These are phyloP conservation scores for Oceanodroma tethys DNA, from an alignment of 2,113 vertebrate species.

Conservation along the genomic window DNA sequence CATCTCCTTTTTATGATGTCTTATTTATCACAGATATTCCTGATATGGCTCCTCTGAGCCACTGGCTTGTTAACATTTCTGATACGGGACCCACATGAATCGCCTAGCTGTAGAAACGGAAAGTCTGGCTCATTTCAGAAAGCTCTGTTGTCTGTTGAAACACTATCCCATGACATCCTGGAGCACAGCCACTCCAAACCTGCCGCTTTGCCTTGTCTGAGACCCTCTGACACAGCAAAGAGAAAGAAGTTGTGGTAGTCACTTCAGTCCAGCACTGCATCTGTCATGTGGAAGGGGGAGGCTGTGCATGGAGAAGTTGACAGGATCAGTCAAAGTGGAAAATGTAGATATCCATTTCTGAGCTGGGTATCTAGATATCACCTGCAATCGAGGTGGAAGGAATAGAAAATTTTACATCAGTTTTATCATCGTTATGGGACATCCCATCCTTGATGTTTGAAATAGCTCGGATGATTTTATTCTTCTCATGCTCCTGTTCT, in stretches of 20 bases:
- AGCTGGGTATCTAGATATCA: not conserved
- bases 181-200: not conserved
- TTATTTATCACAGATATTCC: constrained; percentile 50
- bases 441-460: not conserved
- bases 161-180: not conserved
- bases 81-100: not conserved
- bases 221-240: not conserved
- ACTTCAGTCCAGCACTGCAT: not conserved
- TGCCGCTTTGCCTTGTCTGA: not conserved
- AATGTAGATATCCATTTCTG: not conserved
- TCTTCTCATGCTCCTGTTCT: not conserved
- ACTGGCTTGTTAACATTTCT: not conserved
- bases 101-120: not conserved
- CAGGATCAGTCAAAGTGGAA: not conserved
- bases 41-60: not conserved
- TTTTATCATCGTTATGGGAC: not conserved
- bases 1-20: constrained; percentile 35
- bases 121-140: not conserved
- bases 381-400: not conserved
- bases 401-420: not conserved
- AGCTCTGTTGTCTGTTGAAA: not conserved
- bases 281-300: not conserved
- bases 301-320: not conserved
- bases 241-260: not conserved
- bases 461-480: not conserved